Conservation (phyloP, 2,888 invertebrate species). For the Pemphredon lugubris region DNA sequence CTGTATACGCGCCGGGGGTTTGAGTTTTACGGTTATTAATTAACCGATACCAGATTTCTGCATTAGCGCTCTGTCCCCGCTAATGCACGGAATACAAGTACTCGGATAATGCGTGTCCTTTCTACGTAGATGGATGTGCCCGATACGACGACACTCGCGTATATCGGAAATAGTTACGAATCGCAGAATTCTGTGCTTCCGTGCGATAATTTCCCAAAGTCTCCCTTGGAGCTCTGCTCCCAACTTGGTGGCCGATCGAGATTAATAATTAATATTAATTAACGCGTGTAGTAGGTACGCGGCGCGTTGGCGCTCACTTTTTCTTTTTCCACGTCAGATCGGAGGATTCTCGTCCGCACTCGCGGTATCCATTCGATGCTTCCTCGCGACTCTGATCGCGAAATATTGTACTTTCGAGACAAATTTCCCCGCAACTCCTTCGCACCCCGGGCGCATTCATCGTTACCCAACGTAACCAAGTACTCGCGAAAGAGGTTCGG, state of each 20-base stretch:
- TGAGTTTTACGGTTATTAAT: conserved; percentile 76
- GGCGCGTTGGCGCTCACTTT: too few species aligned
- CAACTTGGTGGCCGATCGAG: too few species aligned
- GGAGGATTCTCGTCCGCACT: too few species aligned
- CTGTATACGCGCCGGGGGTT: conserved; percentile 53
- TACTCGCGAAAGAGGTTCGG: background rate
- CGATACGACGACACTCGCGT: conserved; percentile 58
- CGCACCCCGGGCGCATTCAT: too few species aligned
- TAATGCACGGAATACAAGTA: conserved; percentile 70
- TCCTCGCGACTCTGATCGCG: too few species aligned
- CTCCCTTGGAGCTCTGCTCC: background rate
- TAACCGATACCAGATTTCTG: conserved; percentile 75
- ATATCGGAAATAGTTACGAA: conserved; percentile 52
- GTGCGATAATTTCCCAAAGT: conserved; percentile 1
- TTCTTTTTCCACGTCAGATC: too few species aligned
- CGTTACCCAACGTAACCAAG: background rate
- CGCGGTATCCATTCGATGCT: too few species aligned
- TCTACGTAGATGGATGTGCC: conserved; percentile 65
- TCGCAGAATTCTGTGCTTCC: conserved; percentile 14
- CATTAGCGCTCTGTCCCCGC: conserved; percentile 72
- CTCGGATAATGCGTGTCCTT: conserved; percentile 66
- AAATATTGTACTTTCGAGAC: too few species aligned
- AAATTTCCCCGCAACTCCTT: too few species aligned
- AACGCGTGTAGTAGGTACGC: too few species aligned
- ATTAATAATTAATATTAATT: too few species aligned